Percentiles rank a stretch among this genome's conserved stretches.
phyloP scores from a whole-genome alignment of 2,113 vertebrate species.

The Himantopus leucocephalus region DNA sequence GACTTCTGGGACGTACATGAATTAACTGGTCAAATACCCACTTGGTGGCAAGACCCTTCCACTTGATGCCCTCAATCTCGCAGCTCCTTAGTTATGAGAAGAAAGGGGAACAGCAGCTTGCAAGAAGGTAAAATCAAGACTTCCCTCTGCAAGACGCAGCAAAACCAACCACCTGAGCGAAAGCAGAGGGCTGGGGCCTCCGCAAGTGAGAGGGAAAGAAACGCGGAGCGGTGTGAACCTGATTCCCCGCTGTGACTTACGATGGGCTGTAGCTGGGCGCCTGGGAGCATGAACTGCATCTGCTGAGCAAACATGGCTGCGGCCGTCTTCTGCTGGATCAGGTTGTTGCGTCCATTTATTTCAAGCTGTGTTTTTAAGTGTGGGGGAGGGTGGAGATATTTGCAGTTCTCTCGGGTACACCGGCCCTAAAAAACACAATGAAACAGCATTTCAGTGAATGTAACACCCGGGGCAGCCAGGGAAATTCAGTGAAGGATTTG shows the following conservation, averaged over 20 bases:
- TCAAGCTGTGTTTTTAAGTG: slow-evolving; percentile 98
- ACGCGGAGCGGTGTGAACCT: accelerated
- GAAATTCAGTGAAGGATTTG: not conserved
- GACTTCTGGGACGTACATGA: not conserved
- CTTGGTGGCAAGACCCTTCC: not conserved
- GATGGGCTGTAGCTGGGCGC: slow-evolving; percentile 89
- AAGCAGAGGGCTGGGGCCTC: not conserved
- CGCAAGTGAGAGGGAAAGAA: accelerated
- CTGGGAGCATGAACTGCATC: slow-evolving; percentile 96
- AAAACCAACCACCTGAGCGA: not conserved
- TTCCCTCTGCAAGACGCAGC: not conserved
- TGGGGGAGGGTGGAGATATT: slow-evolving; percentile 96
- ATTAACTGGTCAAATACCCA: not conserved
- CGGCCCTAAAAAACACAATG: slow-evolving; percentile 81
- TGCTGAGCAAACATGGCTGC: slow-evolving; percentile 98
- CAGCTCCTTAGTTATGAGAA: not conserved
- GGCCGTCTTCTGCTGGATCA: slow-evolving; percentile 96
- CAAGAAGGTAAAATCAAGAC: not conserved
- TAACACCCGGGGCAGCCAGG: not conserved
- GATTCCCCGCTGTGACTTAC: slow-evolving; percentile 72
- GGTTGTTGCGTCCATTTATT: slow-evolving; percentile 97
- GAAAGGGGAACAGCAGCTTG: not conserved
- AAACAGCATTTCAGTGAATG: not conserved
- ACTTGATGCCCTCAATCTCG: not conserved
- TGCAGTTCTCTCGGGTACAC: slow-evolving; percentile 96